phyloP scores from a whole-genome alignment of 37 sponge, comb jelly and placozoan species.

The Haliclona indistincta region DNA sequence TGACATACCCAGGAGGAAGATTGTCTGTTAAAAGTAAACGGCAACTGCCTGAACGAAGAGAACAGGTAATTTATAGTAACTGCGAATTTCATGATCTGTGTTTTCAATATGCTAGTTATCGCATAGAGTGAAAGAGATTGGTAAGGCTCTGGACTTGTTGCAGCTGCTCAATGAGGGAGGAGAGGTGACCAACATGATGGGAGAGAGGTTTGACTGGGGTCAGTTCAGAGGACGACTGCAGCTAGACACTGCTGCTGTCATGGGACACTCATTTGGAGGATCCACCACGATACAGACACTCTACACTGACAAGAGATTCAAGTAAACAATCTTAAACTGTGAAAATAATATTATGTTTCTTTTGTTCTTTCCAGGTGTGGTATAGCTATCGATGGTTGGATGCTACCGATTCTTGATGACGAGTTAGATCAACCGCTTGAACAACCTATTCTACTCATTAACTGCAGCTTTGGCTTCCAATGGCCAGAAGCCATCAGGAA shows the following conservation, averaged over 20 bases:
- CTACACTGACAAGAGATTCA: conserved; percentile 56
- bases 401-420: conserved; percentile 61
- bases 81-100: conserved; percentile 19
- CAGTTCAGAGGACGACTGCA: conserved; percentile 68
- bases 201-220: conserved; percentile 30
- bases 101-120: conserved; percentile 21
- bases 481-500: conserved; percentile 51
- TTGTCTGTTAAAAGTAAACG: too few species aligned
- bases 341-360: neutral
- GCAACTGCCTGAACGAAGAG: too few species aligned
- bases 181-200: conserved; percentile 39
- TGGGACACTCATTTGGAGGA: conserved; percentile 83
- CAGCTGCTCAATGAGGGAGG: conserved; percentile 41
- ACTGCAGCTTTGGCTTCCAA: conserved; percentile 48
- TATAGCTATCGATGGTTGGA: conserved; percentile 67
- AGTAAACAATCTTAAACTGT: conserved; percentile 48
- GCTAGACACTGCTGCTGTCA: conserved; percentile 40
- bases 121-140: conserved; percentile 31
- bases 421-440: conserved; percentile 22
- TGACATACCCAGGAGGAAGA: too few species aligned
- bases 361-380: conserved; percentile 56
- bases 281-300: conserved; percentile 63
- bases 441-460: conserved; percentile 75
- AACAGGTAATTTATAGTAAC: too few species aligned
- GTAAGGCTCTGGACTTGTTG: conserved; percentile 45